A percentile compares a stretch with the other conserved stretches of the same genome.
These are phyloP conservation scores for Julus scanicus DNA, from an alignment of 2,888 invertebrate genomes.

Conservation along the genomic window DNA sequence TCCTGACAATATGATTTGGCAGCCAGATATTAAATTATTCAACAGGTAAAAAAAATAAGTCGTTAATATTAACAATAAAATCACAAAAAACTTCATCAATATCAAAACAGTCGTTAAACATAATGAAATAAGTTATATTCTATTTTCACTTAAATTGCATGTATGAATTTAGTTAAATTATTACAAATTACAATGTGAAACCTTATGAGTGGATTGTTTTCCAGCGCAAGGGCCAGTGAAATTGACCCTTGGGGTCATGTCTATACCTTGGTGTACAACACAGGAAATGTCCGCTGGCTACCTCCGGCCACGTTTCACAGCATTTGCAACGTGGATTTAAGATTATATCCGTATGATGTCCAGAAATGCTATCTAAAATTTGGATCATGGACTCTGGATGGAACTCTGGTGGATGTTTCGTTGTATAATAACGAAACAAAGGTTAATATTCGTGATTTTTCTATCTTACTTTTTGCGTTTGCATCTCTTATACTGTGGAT, in stretches of 20 bases:
- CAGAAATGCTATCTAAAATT: slow-evolving; percentile 53
- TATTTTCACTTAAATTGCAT: neutral
- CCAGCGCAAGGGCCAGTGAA: slow-evolving; percentile 47
- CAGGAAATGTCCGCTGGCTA: slow-evolving; percentile 49
- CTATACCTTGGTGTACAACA: slow-evolving; percentile 40
- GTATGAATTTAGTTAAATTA: neutral
- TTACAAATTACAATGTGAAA: neutral
- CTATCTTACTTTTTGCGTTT: neutral
- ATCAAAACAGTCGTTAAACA: neutral
- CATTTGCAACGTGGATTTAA: slow-evolving; percentile 50
- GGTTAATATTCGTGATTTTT: neutral
- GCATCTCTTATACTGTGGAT: neutral
- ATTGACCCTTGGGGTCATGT: slow-evolving; percentile 48
- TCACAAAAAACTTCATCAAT: neutral
- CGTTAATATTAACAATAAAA: too few relatives aligned
- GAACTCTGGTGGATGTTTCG: neutral
- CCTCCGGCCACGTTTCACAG: slow-evolving; percentile 53
- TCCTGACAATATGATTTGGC: slow-evolving; percentile 36
- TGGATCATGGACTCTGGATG: slow-evolving; percentile 51
- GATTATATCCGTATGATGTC: slow-evolving; percentile 51
- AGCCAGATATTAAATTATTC: slow-evolving; percentile 51
- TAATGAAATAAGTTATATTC: neutral
- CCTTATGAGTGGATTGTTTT: neutral
- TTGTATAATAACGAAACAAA: neutral
- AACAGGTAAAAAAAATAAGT: slow-evolving; percentile 37